Evolutionary conservation across 2,113 vertebrate species (phyloP), one percentile per base, ranked within the genome.

Genomic region (Eolophus roseicapilla): DNA sequence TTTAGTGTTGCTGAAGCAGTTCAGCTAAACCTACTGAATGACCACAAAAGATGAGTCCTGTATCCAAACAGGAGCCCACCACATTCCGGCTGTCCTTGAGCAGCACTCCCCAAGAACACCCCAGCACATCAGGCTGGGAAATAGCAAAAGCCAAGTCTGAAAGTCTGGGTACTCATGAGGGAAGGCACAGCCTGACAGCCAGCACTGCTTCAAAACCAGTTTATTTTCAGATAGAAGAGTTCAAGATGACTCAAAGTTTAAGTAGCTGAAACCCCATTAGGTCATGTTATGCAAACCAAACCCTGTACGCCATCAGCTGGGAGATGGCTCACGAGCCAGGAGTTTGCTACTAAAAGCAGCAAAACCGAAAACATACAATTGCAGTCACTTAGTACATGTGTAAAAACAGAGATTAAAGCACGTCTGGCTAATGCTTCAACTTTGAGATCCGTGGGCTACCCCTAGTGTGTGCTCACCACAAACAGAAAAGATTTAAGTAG

Each of bases 241-340:
- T 64, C 6, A 21, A 80, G 84, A 80, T 83, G 41, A 82, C 77
- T 87, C 86, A 50, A 93, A 90, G 35, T 92, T 90, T 46, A 84
- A 55, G 80, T 3, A 49, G 73, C 83, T 92, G 77, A 89, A 92
- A 82, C 57, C 73, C 67, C 80, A 86, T 4, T 63, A 87, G 92
- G 52, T 90, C 68, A 24, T 9, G 39, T 18, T 71, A 96, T 93
- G 91, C 91, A 96, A 97, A 95, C 94, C 63, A 68, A 88, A 25
- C 17, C 25, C 90, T 17, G 70, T 3, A 21, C 0, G 0, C 64
- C 68, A 90, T 89, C 94, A 94, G 70, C 91, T 91, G 83, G 29
- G 50, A 86, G 55, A 46, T 17, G 17, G 55, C 46, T 90, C 50
- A 63, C 1, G 0, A 91, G 46, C 18, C 81, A 82, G 46, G 49